phyloP scores from a whole-genome alignment of 1,140 invertebrate genomes.

The Zaprionus gabonicus region DNA sequence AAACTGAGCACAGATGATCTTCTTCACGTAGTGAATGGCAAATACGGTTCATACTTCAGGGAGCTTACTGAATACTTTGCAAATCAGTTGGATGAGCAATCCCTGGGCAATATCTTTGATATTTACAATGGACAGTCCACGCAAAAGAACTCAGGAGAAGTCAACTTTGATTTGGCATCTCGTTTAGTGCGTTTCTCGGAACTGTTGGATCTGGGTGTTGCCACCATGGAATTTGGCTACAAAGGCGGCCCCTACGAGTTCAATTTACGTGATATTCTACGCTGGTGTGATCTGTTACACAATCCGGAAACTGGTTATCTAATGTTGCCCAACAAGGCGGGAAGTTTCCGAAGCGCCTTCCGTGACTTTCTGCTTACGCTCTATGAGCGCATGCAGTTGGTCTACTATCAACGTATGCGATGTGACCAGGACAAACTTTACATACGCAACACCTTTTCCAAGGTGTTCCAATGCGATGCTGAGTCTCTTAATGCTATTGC shows the following conservation, averaged over 20 bases:
- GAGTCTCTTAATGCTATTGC: slow-evolving; percentile 67
- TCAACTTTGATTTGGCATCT: slow-evolving; percentile 86
- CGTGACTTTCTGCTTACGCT: slow-evolving; percentile 68
- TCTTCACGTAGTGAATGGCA: slow-evolving; percentile 80
- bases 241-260: slow-evolving; percentile 97
- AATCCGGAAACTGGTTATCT: slow-evolving; percentile 70
- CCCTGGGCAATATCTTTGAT: slow-evolving; percentile 62
- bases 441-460: slow-evolving; percentile 70
- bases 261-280: slow-evolving; percentile 96
- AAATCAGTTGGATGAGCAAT: slow-evolving; percentile 18
- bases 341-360: slow-evolving; percentile 43
- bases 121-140: slow-evolving; percentile 16
- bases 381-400: slow-evolving; percentile 82
- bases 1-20: slow-evolving; percentile 92
- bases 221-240: slow-evolving; percentile 88
- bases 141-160: neutral
- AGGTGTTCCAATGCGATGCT: slow-evolving; percentile 72
- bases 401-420: slow-evolving; percentile 83
- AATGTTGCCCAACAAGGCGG: neutral
- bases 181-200: slow-evolving; percentile 94
- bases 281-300: slow-evolving; percentile 92
- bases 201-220: slow-evolving; percentile 88
- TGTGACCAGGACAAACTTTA: slow-evolving; percentile 76
- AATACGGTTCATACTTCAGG: slow-evolving; percentile 66
- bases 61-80: slow-evolving; percentile 56